Conservation (phyloP, 2,113 vertebrate species). For the Periophthalmodon schlosseri region DNA sequence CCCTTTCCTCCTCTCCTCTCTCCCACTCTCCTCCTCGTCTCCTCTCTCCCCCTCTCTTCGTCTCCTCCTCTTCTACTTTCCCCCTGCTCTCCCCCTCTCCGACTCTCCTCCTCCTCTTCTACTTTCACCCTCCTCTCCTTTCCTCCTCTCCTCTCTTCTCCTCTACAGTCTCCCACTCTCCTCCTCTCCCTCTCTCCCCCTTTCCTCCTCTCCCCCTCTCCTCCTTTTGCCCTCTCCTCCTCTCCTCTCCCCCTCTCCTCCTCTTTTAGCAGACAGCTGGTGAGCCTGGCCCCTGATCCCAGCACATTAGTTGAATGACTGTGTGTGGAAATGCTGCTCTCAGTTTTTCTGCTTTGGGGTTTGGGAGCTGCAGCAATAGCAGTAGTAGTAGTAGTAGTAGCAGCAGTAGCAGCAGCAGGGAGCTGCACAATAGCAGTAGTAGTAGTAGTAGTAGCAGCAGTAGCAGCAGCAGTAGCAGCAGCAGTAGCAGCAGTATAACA, state of each 20-base stretch:
- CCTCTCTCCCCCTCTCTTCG: slow-evolving; percentile 6
- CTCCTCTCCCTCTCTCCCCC: no score
- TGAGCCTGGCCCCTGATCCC: slow-evolving; percentile 72
- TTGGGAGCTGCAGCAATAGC: slow-evolving; percentile 34
- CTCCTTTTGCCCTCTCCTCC: no score
- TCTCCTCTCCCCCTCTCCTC: no score
- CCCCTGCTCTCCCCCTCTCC: slow-evolving; percentile 60
- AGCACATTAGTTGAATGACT: slow-evolving; percentile 76
- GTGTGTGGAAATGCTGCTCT: slow-evolving; percentile 65
- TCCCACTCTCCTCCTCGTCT: slow-evolving; percentile 14
- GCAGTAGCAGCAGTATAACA: background rate
- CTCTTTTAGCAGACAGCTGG: slow-evolving; percentile 63
- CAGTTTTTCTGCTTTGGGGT: slow-evolving; percentile 33
- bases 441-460: background rate
- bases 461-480: no score
- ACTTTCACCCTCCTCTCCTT: no score
- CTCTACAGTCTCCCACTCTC: no score
- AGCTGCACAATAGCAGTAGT: background rate
- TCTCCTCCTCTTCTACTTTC: no score
- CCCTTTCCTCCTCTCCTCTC: background rate
- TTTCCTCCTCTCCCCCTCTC: no score
- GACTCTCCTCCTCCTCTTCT: slow-evolving; percentile 50
- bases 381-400: no score
- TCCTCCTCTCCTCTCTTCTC: no score
- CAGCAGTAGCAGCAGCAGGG: background rate